phyloP scores from a whole-genome alignment of 2,888 invertebrate species.

The Drosophila siamana region DNA sequence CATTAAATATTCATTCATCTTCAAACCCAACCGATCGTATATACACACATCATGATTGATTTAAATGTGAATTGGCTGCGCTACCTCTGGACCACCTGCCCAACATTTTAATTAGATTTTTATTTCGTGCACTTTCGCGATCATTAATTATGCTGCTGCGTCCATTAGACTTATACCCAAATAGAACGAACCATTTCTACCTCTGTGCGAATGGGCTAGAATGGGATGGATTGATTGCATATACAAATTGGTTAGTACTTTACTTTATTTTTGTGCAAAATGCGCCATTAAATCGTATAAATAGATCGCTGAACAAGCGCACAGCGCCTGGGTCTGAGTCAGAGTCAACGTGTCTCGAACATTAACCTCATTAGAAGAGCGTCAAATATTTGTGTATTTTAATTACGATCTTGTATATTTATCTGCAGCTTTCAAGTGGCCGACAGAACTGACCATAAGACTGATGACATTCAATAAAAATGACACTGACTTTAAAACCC shows the following conservation, averaged over 20 bases:
- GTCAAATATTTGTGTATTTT: conserved; percentile 36
- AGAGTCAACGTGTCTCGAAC: conserved; percentile 76
- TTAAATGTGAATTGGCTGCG: neutral
- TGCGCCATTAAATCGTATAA: conserved; percentile 79
- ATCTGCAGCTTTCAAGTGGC: conserved; percentile 39
- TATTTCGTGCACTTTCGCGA: conserved; percentile 27
- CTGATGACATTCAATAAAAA: conserved; percentile 19
- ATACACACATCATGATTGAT: neutral
- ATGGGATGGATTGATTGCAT: conserved; percentile 4
- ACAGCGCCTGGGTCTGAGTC: conserved; percentile 38
- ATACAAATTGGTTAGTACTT: conserved; percentile 62
- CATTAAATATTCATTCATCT: conserved; percentile 71
- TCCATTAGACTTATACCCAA: conserved; percentile 13
- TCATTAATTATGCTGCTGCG: conserved; percentile 46
- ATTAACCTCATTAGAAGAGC: conserved; percentile 76
- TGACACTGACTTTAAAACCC: neutral
- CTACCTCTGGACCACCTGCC: conserved; percentile 47
- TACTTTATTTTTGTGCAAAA: conserved; percentile 78
- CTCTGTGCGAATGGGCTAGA: conserved; percentile 3
- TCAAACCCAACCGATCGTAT: conserved; percentile 8
- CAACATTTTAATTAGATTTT: conserved; percentile 38
- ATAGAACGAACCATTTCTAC: conserved; percentile 25
- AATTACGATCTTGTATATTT: conserved; percentile 30
- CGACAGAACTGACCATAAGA: conserved; percentile 41
- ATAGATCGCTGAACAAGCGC: conserved; percentile 68